Evolutionary conservation across 2,888 invertebrate genomes (phyloP).

Genomic region (Caenorhabditis auriculariae): DNA sequence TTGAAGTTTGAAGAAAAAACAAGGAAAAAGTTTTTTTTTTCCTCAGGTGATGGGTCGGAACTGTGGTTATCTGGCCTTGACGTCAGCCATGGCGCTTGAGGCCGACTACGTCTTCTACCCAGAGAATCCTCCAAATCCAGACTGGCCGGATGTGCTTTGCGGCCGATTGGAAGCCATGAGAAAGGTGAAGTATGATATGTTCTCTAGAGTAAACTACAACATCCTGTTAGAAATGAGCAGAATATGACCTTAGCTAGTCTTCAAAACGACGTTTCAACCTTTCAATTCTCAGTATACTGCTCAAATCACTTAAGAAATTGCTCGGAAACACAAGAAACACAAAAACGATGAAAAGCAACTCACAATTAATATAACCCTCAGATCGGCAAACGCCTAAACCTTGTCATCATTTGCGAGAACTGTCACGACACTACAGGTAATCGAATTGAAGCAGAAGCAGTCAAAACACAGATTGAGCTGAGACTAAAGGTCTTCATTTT

Average conservation of each 20-base stretch:
- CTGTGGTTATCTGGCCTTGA: slow-evolving; percentile 96
- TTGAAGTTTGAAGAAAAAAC: neutral
- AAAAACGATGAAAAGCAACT: too few relatives aligned
- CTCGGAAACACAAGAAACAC: neutral
- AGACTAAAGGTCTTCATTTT: slow-evolving; percentile 8
- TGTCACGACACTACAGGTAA: slow-evolving; percentile 89
- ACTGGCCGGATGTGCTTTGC: slow-evolving; percentile 89
- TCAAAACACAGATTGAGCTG: slow-evolving; percentile 29
- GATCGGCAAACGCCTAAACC: slow-evolving; percentile 86
- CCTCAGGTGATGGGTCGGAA: slow-evolving; percentile 89
- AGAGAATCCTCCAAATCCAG: slow-evolving; percentile 86
- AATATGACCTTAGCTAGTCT: too few relatives aligned
- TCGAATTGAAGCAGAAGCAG: slow-evolving; percentile 82
- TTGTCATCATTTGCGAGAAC: slow-evolving; percentile 94
- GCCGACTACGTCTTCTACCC: slow-evolving; percentile 97
- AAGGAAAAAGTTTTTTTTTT: neutral
- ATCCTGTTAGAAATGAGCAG: too few relatives aligned
- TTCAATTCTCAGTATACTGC: too few relatives aligned
- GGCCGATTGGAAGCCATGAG: slow-evolving; percentile 74
- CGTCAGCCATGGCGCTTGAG: slow-evolving; percentile 87
- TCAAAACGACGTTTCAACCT: too few relatives aligned
- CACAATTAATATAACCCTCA: too few relatives aligned
- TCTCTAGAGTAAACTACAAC: too few relatives aligned
- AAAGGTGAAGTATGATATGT: too few relatives aligned
- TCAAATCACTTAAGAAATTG: neutral